A percentile compares a stretch with the other conserved stretches of the same genome.
These are phyloP conservation scores for Dryas iulia DNA, from an alignment of 1,140 invertebrate species.

Conservation along the genomic window DNA sequence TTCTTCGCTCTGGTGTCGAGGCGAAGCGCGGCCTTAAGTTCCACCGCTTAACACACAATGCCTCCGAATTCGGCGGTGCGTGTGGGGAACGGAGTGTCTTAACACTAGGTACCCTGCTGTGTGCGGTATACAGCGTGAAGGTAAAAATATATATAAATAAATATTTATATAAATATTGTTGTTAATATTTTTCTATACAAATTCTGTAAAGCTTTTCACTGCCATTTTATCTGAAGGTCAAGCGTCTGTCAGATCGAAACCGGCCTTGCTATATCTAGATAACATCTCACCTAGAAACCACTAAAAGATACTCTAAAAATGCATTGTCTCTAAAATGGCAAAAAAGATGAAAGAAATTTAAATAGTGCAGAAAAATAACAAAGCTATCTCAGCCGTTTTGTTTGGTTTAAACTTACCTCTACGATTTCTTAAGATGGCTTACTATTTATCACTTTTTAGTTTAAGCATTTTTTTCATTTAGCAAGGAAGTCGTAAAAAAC, in stretches of 20 bases:
- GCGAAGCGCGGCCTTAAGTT: too few species aligned
- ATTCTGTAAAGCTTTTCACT: background rate
- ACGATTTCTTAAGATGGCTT: too few species aligned
- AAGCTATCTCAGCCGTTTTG: background rate
- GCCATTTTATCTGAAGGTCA: background rate
- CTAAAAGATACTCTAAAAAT: constrained; percentile 6
- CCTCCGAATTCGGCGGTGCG: too few species aligned
- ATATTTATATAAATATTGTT: background rate
- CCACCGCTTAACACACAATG: too few species aligned
- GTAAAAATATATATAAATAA: too few species aligned
- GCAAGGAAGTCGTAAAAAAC: too few species aligned
- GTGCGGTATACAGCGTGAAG: too few species aligned
- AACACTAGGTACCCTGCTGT: too few species aligned
- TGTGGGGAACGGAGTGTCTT: too few species aligned
- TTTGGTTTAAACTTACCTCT: background rate
- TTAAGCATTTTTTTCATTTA: too few species aligned
- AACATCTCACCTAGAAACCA: constrained; percentile 8
- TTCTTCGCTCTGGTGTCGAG: too few species aligned
- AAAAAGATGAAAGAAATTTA: background rate
- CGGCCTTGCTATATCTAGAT: constrained; percentile 6
- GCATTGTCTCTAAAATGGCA: constrained; percentile 4
- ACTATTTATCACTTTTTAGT: too few species aligned
- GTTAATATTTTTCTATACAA: background rate
- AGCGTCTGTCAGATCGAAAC: background rate
- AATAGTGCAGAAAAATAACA: background rate